A percentile compares a stretch with the other conserved stretches of the same genome.
Evolutionary conservation across 2,888 invertebrate species (phyloP).

Genomic region (Phengaris arion): DNA sequence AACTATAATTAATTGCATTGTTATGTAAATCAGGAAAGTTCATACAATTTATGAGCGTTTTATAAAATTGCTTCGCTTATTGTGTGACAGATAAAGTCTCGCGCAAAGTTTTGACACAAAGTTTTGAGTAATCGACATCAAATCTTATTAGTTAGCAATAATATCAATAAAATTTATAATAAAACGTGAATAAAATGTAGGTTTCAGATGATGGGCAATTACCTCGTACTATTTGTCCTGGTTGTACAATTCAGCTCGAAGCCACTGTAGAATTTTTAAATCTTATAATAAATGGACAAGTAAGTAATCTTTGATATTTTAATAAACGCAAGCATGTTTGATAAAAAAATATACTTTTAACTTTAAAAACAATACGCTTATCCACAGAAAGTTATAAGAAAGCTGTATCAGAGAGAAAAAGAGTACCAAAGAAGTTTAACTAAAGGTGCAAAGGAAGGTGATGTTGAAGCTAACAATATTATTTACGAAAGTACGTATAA

Average conservation of each 20-base stretch:
- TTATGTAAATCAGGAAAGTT: neutral
- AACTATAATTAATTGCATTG: neutral
- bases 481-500: conserved; percentile 61
- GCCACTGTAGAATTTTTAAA: conserved; percentile 87
- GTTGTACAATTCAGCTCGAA: conserved; percentile 87
- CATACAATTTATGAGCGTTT: neutral
- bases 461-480: conserved; percentile 58
- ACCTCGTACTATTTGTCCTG: conserved; percentile 86
- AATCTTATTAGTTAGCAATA: too few species aligned
- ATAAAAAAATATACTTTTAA: neutral
- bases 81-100: conserved; percentile 33
- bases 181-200: conserved; percentile 56
- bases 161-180: too few species aligned
- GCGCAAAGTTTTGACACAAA: conserved; percentile 47
- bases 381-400: conserved; percentile 67
- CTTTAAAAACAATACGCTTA: neutral
- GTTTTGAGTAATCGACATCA: neutral
- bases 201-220: conserved; percentile 84
- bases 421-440: conserved; percentile 61
- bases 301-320: conserved; percentile 40
- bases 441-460: conserved; percentile 45
- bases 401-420: conserved; percentile 60
- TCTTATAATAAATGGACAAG: conserved; percentile 85
- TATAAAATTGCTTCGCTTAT: neutral
- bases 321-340: neutral